Conservation (phyloP, 1,140 invertebrate species). For the Lethrus apterus region DNA sequence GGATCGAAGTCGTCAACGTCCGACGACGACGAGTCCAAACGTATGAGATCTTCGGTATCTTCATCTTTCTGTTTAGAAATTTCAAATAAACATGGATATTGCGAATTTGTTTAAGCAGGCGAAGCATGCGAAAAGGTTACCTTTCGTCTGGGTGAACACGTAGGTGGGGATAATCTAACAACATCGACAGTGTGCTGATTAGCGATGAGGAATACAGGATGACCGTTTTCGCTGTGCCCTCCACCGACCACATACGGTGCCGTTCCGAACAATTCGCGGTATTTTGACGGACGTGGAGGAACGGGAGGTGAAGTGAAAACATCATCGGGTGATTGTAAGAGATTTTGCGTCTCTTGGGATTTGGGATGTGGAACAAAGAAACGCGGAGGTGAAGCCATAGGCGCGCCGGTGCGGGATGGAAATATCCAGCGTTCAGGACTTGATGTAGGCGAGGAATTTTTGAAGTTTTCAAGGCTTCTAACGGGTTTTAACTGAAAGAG, state of each 20-base stretch:
- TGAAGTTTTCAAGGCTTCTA: constrained; percentile 52
- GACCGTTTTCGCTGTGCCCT: constrained; percentile 37
- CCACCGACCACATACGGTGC: constrained; percentile 39
- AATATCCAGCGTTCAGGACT: constrained; percentile 40
- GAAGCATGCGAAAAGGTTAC: constrained; percentile 22
- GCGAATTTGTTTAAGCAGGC: neutral
- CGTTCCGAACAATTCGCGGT: constrained; percentile 32
- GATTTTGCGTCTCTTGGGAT: constrained; percentile 32
- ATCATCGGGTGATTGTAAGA: constrained; percentile 35
- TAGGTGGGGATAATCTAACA: constrained; percentile 38
- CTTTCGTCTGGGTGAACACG: constrained; percentile 35
- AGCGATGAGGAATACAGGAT: constrained; percentile 38
- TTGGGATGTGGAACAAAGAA: constrained; percentile 26
- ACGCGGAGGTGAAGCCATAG: constrained; percentile 23
- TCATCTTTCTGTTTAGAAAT: constrained; percentile 34
- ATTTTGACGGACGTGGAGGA: constrained; percentile 19
- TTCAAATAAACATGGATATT: neutral
- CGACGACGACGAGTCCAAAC: constrained; percentile 50
- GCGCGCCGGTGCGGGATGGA: constrained; percentile 23
- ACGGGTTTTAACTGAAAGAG: constrained; percentile 53
- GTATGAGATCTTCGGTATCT: constrained; percentile 51
- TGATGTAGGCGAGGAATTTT: constrained; percentile 38
- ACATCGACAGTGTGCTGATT: constrained; percentile 38
- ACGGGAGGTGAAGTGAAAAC: constrained; percentile 29
- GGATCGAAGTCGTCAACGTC: constrained; percentile 56